Conservation (phyloP, 2,113 vertebrate genomes). For the Stigmatopora argus region DNA sequence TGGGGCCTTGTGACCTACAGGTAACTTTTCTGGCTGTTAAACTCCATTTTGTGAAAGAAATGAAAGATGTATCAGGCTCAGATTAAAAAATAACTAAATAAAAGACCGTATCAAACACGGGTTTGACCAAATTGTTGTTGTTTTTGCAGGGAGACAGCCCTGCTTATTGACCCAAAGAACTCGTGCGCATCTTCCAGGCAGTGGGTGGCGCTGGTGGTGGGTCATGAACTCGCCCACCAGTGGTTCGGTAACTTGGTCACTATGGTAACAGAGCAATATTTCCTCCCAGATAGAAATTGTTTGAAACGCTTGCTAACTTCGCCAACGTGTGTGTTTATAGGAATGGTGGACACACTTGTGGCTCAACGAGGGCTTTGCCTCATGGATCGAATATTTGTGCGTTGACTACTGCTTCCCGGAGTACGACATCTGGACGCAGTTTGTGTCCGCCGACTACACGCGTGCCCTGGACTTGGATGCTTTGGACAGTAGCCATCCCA, state of each 20-base stretch:
- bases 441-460: slow-evolving; percentile 96
- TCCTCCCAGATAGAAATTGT: not conserved
- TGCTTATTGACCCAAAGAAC: slow-evolving; percentile 95
- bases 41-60: not conserved
- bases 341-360: slow-evolving; percentile 99
- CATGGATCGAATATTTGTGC: slow-evolving; percentile 98
- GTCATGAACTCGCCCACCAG: slow-evolving; percentile 96
- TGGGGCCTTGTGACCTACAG: slow-evolving; percentile 99
- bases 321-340: slow-evolving; percentile 56
- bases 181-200: slow-evolving; percentile 96
- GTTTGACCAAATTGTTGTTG: not conserved
- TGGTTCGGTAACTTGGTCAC: slow-evolving; percentile 99
- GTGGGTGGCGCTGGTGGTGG: slow-evolving; percentile 97
- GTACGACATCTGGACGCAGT: slow-evolving; percentile 99
- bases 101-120: too few relatives aligned
- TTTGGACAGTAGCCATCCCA: slow-evolving; percentile 97
- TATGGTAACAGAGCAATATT: slow-evolving; percentile 77
- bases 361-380: slow-evolving; percentile 98
- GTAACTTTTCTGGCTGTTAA: slow-evolving; percentile 49
- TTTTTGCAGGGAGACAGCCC: slow-evolving; percentile 84
- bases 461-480: slow-evolving; percentile 94
- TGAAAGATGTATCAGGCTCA: not conserved
- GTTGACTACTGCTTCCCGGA: slow-evolving; percentile 98
- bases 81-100: too few relatives aligned
- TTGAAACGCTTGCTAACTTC: not conserved